Evolutionary conservation across 2,888 invertebrate species (phyloP).

Genomic region (Amiota mariae): DNA sequence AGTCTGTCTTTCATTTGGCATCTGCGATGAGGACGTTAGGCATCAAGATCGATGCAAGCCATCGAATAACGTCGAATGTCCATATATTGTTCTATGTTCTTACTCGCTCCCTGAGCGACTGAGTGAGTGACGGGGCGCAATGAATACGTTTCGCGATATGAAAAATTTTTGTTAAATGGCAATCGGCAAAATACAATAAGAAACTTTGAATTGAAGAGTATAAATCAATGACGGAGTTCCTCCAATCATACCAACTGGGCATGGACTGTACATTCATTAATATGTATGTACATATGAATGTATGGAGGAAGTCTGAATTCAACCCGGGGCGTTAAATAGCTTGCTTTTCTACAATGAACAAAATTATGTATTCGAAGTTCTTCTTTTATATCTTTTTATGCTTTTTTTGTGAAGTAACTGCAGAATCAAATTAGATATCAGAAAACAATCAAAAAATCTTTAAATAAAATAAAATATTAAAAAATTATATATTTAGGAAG

Average conservation of each 20-base stretch:
- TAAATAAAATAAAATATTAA: neutral
- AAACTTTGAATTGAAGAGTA: constrained; percentile 72
- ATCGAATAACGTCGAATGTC: too few relatives aligned
- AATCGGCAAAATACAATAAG: constrained; percentile 58
- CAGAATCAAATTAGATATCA: too few relatives aligned
- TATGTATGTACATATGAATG: constrained; percentile 51
- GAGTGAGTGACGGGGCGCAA: constrained; percentile 30
- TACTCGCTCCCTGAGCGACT: neutral
- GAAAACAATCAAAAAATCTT: neutral
- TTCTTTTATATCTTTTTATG: too few relatives aligned
- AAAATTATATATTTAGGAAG: neutral
- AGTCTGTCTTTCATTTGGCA: neutral
- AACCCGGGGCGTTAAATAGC: constrained; percentile 66
- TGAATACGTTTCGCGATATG: constrained; percentile 53
- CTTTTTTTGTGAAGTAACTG: too few relatives aligned
- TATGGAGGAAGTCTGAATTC: constrained; percentile 41
- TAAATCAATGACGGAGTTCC: constrained; percentile 62
- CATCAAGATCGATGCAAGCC: constrained; percentile 30
- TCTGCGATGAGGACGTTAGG: constrained; percentile 51
- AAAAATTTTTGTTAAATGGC: constrained; percentile 70
- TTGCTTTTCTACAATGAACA: constrained; percentile 62
- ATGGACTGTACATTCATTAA: constrained; percentile 38
- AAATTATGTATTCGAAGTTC: constrained; percentile 38
- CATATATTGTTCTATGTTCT: too few relatives aligned
- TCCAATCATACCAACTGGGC: constrained; percentile 3